These are phyloP conservation scores for Crenichthys baileyi DNA, from an alignment of 2,797 vertebrate species.

Conservation along the genomic window DNA sequence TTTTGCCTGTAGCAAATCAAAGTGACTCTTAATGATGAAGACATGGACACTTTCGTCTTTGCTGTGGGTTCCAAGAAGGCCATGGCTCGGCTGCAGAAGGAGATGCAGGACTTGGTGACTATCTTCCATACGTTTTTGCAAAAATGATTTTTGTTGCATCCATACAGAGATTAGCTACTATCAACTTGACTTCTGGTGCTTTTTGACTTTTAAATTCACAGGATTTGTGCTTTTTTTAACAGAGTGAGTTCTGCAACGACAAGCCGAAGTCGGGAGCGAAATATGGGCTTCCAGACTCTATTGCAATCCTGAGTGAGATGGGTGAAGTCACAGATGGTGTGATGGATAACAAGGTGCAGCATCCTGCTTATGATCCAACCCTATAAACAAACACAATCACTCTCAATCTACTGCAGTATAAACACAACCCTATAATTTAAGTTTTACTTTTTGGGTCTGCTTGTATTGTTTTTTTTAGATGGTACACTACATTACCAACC, in stretches of 20 bases:
- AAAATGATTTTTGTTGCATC: neutral
- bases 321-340: slow-evolving; percentile 98
- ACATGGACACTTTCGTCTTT: slow-evolving; percentile 99
- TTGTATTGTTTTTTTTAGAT: slow-evolving; percentile 81
- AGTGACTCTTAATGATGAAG: slow-evolving; percentile 97
- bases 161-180: no score
- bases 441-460: neutral
- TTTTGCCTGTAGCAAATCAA: slow-evolving; percentile 90
- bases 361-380: neutral
- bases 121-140: neutral
- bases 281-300: slow-evolving; percentile 91
- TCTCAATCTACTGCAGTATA: neutral
- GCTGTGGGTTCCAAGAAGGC: slow-evolving; percentile 94
- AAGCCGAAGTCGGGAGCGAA: slow-evolving; percentile 98
- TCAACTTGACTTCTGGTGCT: neutral
- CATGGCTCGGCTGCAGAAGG: slow-evolving; percentile 93
- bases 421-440: neutral
- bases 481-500: slow-evolving; percentile 95
- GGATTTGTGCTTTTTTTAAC: neutral
- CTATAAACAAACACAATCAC: neutral
- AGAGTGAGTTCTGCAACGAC: slow-evolving; percentile 99
- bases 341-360: slow-evolving; percentile 95
- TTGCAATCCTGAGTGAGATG: slow-evolving; percentile 97
- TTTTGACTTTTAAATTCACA: neutral
- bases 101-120: slow-evolving; percentile 98